Evolutionary conservation across 2,888 invertebrate species (phyloP).

Genomic region (Troides aeacus): DNA sequence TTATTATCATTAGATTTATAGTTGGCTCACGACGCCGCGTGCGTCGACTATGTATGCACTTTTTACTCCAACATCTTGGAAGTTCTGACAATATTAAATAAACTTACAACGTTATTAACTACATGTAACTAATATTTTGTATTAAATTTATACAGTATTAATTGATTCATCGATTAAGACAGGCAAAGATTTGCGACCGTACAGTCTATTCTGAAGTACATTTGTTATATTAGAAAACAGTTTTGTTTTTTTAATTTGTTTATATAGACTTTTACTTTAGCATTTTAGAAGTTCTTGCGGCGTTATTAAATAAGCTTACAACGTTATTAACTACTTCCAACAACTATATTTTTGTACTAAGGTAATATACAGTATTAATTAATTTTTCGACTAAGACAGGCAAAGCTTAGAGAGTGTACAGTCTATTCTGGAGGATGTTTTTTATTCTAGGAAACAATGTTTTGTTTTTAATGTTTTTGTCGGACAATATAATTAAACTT

Average conservation of each 20-base stretch:
- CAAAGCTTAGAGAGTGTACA: not conserved
- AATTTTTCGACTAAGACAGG: not conserved
- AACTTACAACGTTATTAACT: not conserved
- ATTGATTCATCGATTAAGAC: not conserved
- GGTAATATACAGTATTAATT: not conserved
- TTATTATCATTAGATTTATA: conserved; percentile 71
- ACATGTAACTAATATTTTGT: not conserved
- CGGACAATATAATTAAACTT: no score
- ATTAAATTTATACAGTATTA: not conserved
- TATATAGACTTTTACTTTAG: not conserved
- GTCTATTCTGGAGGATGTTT: not conserved
- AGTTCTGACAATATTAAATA: conserved; percentile 24
- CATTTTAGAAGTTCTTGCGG: conserved; percentile 20
- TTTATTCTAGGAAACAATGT: not conserved
- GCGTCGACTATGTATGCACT: conserved; percentile 25
- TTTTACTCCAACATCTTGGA: conserved; percentile 21
- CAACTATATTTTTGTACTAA: not conserved
- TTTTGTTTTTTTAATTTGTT: no score
- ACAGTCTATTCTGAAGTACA: not conserved
- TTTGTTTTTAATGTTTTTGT: no score
- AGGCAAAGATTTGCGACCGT: not conserved
- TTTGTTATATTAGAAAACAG: not conserved
- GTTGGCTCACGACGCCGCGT: conserved; percentile 37
- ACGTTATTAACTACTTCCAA: not conserved
- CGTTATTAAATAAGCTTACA: conserved; percentile 20